Base-by-base conservation (phyloP, 2,797 vertebrate genomes). In the Falco naumanni region DNA sequence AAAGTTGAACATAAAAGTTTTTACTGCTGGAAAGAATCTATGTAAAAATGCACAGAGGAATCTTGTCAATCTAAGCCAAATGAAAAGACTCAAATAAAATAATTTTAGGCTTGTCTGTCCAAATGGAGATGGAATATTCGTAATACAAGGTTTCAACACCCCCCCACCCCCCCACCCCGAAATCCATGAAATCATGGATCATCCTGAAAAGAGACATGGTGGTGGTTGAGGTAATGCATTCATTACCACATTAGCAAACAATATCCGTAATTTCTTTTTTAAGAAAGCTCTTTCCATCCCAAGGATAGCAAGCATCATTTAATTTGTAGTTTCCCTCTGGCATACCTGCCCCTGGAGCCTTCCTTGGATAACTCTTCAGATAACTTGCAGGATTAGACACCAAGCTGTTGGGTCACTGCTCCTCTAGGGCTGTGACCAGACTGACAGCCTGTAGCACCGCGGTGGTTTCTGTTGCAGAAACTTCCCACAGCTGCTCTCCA, bases 111-210 rank as follows among this genome's bases (percentile, higher is more conserved):
- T 86, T 48, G 4, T 72, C 61, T 81, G 72, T 68, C n/a, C 78
- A 89, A 86, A 51, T n/a, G 33, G 54, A 86, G 54, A 45, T 48
- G 31, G 50, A 89, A 72, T 80, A 81, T 59, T 93, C 53, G 41
- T 56, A 83, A 89, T 7, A 59, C 11, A 93, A 75, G n/a, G 61
- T 76, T 87, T 61, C 29, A 9, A 47, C 19, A 50, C 64, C 5
- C 1, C 7, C 1, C 29, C 21, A 0, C 1, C 60, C 7, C 9
- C 64, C 31, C 84, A 53, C 18, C 68, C 31, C 84, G 57, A 16
- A 45, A 45, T 45, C 43, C 43, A 43, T 56, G 63, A 90, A 90
- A 74, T 54, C 21, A 48, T 48, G 24, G 37, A 63, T 74, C 10
- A 6, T 72, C 29, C 90, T 68, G 64, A 78, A 90, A 95, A 61